Percentiles rank a stretch among this genome's conserved stretches.
Evolutionary conservation across 2,113 vertebrate species (phyloP).

Genomic region (Talpa occidentalis): DNA sequence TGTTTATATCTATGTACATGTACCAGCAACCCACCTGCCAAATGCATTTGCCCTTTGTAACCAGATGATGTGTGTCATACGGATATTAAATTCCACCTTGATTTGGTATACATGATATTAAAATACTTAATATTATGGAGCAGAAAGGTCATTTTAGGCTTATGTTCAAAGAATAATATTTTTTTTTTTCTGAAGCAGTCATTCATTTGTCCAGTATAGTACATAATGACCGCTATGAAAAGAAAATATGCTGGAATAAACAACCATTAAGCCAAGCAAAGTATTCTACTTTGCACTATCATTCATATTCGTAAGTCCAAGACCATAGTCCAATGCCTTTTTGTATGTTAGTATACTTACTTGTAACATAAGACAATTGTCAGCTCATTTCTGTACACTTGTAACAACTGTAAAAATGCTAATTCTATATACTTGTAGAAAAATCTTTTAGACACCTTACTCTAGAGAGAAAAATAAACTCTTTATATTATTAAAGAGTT

Average conservation of each 20-base stretch:
- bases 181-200: not conserved
- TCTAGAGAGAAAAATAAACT: not conserved
- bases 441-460: not conserved
- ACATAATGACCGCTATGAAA: not conserved
- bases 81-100: constrained; percentile 35
- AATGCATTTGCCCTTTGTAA: constrained; percentile 6
- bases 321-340: not conserved
- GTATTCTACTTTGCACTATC: not conserved
- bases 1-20: not conserved
- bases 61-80: not conserved
- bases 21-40: not conserved
- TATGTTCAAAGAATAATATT: not conserved
- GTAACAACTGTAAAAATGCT: constrained; percentile 9
- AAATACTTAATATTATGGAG: not conserved
- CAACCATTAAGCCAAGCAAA: not conserved
- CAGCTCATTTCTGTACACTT: not conserved
- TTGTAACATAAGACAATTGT: not conserved
- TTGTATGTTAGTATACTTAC: not conserved
- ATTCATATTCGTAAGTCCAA: not conserved
- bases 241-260: not conserved
- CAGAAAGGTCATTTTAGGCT: not conserved
- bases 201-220: not conserved
- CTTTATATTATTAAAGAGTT: not conserved
- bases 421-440: not conserved
- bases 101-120: constrained; percentile 20